A percentile compares a stretch with the other conserved stretches of the same genome.
Evolutionary conservation across 2,797 vertebrate genomes (phyloP).

Genomic region (Podargus strigoides): DNA sequence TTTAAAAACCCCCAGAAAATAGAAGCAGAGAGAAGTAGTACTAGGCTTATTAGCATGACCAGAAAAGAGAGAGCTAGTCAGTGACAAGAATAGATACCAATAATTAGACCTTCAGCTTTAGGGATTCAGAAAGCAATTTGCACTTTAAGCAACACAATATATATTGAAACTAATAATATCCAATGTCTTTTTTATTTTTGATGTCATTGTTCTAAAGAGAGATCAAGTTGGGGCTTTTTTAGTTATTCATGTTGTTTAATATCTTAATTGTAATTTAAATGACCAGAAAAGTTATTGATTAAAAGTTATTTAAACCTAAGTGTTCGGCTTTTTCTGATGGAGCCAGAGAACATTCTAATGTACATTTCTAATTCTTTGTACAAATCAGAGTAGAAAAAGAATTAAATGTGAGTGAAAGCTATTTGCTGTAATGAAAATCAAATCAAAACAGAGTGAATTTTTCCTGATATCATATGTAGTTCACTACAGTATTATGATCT

Average conservation of each 20-base stretch:
- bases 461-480: neutral
- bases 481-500: neutral
- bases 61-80: neutral
- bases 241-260: neutral
- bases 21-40: neutral
- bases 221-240: neutral
- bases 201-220: neutral
- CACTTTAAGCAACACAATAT: neutral
- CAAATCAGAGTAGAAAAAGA: neutral
- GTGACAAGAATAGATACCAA: neutral
- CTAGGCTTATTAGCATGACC: neutral
- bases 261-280: neutral
- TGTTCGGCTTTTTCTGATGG: neutral
- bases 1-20: neutral
- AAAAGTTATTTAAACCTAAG: neutral
- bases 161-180: neutral
- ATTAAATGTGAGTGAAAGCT: neutral
- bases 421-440: neutral
- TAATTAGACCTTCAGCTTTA: neutral
- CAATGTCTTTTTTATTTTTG: neutral
- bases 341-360: neutral
- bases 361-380: neutral
- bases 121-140: neutral
- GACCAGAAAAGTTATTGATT: neutral
- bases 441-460: neutral